Conservation (phyloP, 2,888 invertebrate species). For the Gastracanthus pulcherrimus region DNA sequence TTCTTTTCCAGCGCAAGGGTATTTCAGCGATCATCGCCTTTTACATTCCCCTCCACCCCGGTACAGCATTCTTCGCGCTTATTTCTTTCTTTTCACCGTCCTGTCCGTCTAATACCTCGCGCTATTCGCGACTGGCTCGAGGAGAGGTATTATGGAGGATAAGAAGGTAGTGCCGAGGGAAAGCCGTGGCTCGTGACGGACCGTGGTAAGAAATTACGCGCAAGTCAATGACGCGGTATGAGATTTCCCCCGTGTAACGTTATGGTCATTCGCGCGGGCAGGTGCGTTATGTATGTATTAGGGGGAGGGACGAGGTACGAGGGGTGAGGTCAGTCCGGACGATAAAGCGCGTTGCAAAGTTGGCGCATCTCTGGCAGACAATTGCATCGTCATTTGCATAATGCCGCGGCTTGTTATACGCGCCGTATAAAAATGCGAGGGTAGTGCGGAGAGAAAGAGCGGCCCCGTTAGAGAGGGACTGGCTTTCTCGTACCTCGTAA, state of each 20-base stretch:
- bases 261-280: conserved; percentile 18
- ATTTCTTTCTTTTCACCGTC: not conserved
- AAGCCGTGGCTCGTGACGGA: not conserved
- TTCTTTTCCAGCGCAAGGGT: not conserved
- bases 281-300: no score
- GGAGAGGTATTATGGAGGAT: no score
- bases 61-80: not conserved
- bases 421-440: not conserved
- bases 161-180: not conserved
- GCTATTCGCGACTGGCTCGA: no score
- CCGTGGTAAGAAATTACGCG: conserved; percentile 39
- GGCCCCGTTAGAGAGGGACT: not conserved
- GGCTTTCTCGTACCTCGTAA: not conserved
- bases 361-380: conserved; percentile 65
- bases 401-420: conserved; percentile 63
- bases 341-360: conserved; percentile 67
- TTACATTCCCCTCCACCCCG: not conserved
- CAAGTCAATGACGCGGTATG: conserved; percentile 48
- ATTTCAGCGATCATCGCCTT: not conserved
- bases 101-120: no score
- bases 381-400: conserved; percentile 73
- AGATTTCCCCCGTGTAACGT: conserved; percentile 56
- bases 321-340: conserved; percentile 65
- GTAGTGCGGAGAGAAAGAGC: not conserved
- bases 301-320: no score